phyloP scores from a whole-genome alignment of 2,113 vertebrate genomes.

The Phodopus roborovskii region DNA sequence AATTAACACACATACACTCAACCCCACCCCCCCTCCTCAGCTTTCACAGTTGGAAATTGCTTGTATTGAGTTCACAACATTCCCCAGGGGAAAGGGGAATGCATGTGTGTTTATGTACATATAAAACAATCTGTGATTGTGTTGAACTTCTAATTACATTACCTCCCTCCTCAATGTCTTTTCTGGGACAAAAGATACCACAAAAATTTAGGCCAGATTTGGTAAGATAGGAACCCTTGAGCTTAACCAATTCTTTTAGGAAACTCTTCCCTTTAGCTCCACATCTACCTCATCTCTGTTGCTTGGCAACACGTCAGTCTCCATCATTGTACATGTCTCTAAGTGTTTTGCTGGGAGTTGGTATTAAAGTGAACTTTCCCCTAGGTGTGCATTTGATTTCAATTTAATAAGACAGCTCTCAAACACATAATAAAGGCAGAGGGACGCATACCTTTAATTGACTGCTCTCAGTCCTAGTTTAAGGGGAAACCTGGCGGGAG shows the following conservation, averaged over 20 bases:
- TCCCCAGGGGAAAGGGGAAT: background rate
- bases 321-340: constrained; percentile 56
- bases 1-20: constrained; percentile 74
- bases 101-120: background rate
- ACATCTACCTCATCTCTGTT: constrained; percentile 79
- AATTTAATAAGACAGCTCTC: constrained; percentile 82
- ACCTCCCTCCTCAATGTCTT: constrained; percentile 65
- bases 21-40: constrained; percentile 77
- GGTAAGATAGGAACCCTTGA: background rate
- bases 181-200: constrained; percentile 45
- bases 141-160: constrained; percentile 58
- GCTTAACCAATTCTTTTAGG: constrained; percentile 81
- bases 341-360: constrained; percentile 72
- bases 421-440: constrained; percentile 75
- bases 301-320: constrained; percentile 81
- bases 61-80: constrained; percentile 41
- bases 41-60: constrained; percentile 70
- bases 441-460: constrained; percentile 77
- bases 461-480: constrained; percentile 76
- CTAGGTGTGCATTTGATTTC: constrained; percentile 79
- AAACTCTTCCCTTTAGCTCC: constrained; percentile 78
- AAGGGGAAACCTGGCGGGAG: constrained; percentile 66
- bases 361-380: constrained; percentile 79
- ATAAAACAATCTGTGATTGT: background rate
- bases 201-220: background rate